phyloP scores from a whole-genome alignment of 2,797 vertebrate genomes.

The Nothura maculosa region DNA sequence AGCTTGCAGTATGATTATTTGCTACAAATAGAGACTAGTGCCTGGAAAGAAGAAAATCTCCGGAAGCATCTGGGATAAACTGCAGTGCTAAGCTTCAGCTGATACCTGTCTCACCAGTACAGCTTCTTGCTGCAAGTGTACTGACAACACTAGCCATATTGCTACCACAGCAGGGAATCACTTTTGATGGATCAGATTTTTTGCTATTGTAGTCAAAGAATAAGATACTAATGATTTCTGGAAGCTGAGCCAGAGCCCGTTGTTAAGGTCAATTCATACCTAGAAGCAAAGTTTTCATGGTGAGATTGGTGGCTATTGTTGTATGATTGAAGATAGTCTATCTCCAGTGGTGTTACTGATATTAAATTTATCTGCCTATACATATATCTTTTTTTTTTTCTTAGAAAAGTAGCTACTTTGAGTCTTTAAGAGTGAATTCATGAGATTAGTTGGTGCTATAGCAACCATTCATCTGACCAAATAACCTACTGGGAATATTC shows the following conservation, averaged over 20 bases:
- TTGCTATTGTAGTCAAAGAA: neutral
- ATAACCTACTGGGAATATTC: neutral
- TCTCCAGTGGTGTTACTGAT: neutral
- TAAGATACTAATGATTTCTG: neutral
- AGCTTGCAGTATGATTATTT: neutral
- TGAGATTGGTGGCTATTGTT: neutral
- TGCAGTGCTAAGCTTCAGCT: neutral
- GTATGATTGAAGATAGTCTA: neutral
- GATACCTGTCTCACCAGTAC: neutral
- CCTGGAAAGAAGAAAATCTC: neutral
- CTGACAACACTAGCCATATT: neutral
- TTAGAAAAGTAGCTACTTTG: slow-evolving; percentile 2
- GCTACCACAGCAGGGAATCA: neutral
- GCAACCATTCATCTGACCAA: slow-evolving; percentile 27
- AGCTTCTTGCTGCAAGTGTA: neutral
- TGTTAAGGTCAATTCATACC: neutral
- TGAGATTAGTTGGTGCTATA: slow-evolving; percentile 3
- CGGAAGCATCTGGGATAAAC: neutral
- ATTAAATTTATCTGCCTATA: neutral
- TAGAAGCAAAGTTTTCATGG: neutral
- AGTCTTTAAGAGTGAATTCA: neutral
- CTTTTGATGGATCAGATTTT: neutral
- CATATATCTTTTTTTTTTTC: neutral
- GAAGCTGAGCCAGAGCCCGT: neutral
- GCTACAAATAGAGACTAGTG: neutral